A percentile compares a stretch with the other conserved stretches of the same genome.
Evolutionary conservation across 2,888 invertebrate genomes (phyloP).

Genomic region (Plemyria rubiginata): DNA sequence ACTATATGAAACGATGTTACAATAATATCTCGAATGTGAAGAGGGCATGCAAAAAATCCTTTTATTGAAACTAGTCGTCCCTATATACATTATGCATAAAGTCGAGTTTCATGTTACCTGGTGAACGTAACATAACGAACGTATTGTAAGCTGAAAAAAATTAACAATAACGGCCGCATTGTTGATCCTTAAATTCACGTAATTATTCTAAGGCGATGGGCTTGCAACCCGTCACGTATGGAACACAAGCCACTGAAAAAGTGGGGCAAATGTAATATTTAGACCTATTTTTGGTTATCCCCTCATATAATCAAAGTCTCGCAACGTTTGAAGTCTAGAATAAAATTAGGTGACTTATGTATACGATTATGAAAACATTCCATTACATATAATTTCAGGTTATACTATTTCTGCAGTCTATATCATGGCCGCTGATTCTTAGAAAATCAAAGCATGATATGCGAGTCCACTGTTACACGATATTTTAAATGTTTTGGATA

Average conservation of each 20-base stretch:
- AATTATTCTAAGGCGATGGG: no score
- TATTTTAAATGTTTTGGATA: background rate
- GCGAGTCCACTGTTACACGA: conserved; percentile 56
- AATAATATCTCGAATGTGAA: conserved; percentile 68
- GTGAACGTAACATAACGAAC: background rate
- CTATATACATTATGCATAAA: conserved; percentile 80
- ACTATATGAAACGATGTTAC: conserved; percentile 59
- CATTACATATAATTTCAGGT: no score
- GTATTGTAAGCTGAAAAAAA: no score
- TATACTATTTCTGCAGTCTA: background rate
- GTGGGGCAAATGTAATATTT: no score
- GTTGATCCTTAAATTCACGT: no score
- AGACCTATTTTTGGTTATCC: no score
- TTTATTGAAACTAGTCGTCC: conserved; percentile 81
- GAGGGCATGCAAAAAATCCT: conserved; percentile 77
- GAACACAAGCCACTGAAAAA: no score
- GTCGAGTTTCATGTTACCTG: background rate
- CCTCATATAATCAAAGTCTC: no score
- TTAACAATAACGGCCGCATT: no score
- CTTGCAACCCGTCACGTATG: no score
- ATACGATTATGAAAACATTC: background rate
- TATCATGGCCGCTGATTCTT: conserved; percentile 4
- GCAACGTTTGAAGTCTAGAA: no score
- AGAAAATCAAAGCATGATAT: conserved; percentile 3
- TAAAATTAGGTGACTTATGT: no score